These are phyloP conservation scores for Cherax quadricarinatus DNA, from an alignment of 1,140 invertebrate species.

Conservation along the genomic window DNA sequence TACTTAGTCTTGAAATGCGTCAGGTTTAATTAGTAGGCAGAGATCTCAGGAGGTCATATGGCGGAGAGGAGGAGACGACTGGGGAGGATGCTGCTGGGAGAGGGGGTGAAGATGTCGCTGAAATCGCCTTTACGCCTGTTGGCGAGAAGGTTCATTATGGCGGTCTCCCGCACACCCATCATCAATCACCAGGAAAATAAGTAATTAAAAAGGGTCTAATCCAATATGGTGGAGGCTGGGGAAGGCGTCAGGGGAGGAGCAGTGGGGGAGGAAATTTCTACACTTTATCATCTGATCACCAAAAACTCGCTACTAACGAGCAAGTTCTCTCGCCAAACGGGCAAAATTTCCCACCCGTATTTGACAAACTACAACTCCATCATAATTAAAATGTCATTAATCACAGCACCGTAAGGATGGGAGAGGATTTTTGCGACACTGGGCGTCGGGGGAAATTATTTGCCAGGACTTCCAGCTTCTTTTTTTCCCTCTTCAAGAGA, in stretches of 20 bases:
- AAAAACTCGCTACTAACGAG: constrained; percentile 60
- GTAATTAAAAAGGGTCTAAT: constrained; percentile 70
- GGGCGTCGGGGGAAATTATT: not conserved
- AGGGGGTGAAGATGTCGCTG: not conserved
- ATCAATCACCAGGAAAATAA: constrained; percentile 70
- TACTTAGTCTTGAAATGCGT: constrained; percentile 63
- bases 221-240: constrained; percentile 56
- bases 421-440: too few species aligned
- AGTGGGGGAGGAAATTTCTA: not conserved
- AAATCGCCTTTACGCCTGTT: not conserved
- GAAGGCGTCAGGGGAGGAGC: constrained; percentile 46
- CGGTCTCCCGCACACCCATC: constrained; percentile 24
- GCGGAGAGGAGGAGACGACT: constrained; percentile 17
- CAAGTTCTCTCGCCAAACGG: constrained; percentile 22
- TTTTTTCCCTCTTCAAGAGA: not conserved
- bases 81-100: not conserved
- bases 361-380: constrained; percentile 56
- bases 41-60: constrained; percentile 63
- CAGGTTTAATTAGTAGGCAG: constrained; percentile 62
- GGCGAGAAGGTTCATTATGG: constrained; percentile 10
- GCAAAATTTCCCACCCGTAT: not conserved
- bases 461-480: not conserved
- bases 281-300: constrained; percentile 47
- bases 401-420: constrained; percentile 25
- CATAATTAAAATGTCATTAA: constrained; percentile 63